A percentile compares a stretch with the other conserved stretches of the same genome.
Conservation (phyloP, 1,140 invertebrate species). For the Leptinotarsa defecta region DNA sequence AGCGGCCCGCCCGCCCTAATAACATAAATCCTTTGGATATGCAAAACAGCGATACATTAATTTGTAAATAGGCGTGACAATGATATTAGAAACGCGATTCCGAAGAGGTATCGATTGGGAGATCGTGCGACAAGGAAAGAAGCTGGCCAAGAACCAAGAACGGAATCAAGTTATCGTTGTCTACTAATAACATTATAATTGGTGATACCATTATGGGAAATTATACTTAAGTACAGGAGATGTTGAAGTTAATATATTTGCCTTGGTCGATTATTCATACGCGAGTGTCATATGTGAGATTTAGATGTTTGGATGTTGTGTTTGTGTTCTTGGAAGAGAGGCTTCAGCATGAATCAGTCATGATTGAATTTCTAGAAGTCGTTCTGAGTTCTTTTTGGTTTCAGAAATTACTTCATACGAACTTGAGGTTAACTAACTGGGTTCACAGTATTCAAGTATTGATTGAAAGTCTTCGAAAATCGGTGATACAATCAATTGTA, state of each 20-base stretch:
- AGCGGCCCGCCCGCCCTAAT: not conserved
- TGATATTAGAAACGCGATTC: not conserved
- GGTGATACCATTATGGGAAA: slow-evolving; percentile 4
- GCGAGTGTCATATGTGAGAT: not conserved
- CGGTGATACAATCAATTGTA: too few species aligned
- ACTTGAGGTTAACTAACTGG: too few species aligned
- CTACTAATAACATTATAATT: slow-evolving; percentile 9
- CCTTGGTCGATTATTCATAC: slow-evolving; percentile 1
- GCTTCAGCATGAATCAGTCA: too few species aligned
- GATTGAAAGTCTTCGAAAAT: too few species aligned
- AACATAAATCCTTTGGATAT: not conserved
- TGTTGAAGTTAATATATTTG: slow-evolving; percentile 5
- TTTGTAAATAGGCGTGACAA: not conserved
- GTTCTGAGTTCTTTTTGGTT: too few species aligned
- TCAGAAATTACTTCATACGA: too few species aligned
- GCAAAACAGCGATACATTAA: slow-evolving; percentile 6
- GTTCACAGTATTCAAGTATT: too few species aligned
- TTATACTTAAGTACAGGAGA: slow-evolving; percentile 1
- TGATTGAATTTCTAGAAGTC: too few species aligned
- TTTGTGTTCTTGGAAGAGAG: too few species aligned
- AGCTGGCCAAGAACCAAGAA: not conserved
- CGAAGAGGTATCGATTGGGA: not conserved
- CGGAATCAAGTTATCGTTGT: not conserved
- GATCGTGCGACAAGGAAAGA: not conserved
- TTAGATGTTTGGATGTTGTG: too few species aligned